Evolutionary conservation across 2,113 vertebrate species (phyloP).

Genomic region (Brachirus orientalis): DNA sequence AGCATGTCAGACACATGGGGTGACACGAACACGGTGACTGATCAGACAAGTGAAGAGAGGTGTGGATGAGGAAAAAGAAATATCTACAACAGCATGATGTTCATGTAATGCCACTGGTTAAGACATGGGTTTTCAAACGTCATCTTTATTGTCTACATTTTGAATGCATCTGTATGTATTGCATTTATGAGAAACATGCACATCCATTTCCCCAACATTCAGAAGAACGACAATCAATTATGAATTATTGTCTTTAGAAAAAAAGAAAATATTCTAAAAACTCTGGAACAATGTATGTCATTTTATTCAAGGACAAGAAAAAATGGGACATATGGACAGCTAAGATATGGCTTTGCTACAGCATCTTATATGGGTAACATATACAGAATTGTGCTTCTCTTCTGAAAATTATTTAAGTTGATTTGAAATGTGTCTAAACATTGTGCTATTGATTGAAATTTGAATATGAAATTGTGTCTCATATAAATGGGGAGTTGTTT

Average conservation of each 20-base stretch:
- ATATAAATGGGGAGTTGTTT: background rate
- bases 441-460: too few species aligned
- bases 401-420: too few species aligned
- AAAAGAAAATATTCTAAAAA: constrained; percentile 12
- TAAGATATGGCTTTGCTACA: too few species aligned
- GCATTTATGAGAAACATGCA: background rate
- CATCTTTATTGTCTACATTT: constrained; percentile 12
- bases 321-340: background rate
- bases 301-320: constrained; percentile 40
- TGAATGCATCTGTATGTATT: background rate
- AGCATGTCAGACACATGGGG: too few species aligned
- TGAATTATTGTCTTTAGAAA: constrained; percentile 65
- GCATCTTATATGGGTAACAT: too few species aligned
- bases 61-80: background rate
- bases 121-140: constrained; percentile 31
- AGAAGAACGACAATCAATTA: constrained; percentile 42
- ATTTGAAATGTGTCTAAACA: too few species aligned
- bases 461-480: too few species aligned
- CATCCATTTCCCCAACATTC: background rate
- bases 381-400: too few species aligned
- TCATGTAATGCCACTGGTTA: background rate
- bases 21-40: too few species aligned
- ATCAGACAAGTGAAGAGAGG: too few species aligned
- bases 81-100: background rate
- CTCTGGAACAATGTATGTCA: constrained; percentile 44